Evolutionary conservation across 2,888 invertebrate species (phyloP).

Genomic region (Buathra laborator): DNA sequence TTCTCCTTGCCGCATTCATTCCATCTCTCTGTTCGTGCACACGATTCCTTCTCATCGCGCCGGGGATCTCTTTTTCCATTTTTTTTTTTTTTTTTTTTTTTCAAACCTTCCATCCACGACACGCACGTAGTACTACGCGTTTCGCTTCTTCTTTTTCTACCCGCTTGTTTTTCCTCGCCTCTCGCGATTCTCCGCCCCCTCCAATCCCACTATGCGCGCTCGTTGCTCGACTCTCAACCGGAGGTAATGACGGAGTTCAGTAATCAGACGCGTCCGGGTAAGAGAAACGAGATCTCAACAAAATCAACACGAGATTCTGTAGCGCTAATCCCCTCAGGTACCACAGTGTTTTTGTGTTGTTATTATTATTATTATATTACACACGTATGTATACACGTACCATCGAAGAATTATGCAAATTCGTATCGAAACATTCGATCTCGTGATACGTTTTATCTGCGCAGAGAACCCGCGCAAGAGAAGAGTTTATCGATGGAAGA

Average conservation of each 20-base stretch:
- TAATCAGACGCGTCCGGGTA: slow-evolving; percentile 78
- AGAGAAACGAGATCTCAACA: slow-evolving; percentile 63
- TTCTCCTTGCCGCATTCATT: slow-evolving; percentile 43
- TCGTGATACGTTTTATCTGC: slow-evolving; percentile 30
- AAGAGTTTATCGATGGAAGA: slow-evolving; percentile 39
- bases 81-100: slow-evolving; percentile 28
- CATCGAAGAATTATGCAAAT: slow-evolving; percentile 31
- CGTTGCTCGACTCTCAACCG: slow-evolving; percentile 54
- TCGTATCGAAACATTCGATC: slow-evolving; percentile 47
- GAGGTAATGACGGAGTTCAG: slow-evolving; percentile 78
- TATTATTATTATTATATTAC: not conserved
- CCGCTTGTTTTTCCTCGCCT: slow-evolving; percentile 29
- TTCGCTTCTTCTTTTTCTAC: slow-evolving; percentile 37
- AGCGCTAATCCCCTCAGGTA: not conserved
- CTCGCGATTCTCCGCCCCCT: slow-evolving; percentile 23
- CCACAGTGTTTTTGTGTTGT: not conserved
- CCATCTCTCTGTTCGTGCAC: slow-evolving; percentile 17
- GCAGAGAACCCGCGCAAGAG: not conserved
- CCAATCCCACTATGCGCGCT: slow-evolving; percentile 13
- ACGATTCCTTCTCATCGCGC: slow-evolving; percentile 20
- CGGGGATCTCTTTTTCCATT: slow-evolving; percentile 27
- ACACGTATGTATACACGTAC: not conserved
- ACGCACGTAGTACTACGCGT: slow-evolving; percentile 18
- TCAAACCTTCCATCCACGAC: not conserved
- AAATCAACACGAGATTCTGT: slow-evolving; percentile 60